These are phyloP conservation scores for Branchipolynoe longqiensis DNA, from an alignment of 2,888 invertebrate species.

Conservation along the genomic window DNA sequence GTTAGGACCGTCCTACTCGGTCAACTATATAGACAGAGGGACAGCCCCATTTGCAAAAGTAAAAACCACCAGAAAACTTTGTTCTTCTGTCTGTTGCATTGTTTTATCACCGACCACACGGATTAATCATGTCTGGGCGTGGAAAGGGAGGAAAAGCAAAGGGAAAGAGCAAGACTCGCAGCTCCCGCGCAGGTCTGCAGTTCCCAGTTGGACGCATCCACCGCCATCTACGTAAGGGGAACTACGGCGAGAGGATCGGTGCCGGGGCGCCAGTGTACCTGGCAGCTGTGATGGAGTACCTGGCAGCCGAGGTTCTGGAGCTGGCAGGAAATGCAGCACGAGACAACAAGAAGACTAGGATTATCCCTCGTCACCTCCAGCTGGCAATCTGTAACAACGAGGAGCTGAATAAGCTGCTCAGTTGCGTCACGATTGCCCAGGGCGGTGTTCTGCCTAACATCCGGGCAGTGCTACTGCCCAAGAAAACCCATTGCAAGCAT, in stretches of 20 bases:
- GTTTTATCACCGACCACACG: background rate
- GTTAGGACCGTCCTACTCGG: slow-evolving; percentile 14
- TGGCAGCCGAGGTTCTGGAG: slow-evolving; percentile 54
- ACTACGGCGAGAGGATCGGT: slow-evolving; percentile 81
- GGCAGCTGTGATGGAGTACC: slow-evolving; percentile 75
- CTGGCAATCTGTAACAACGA: slow-evolving; percentile 90
- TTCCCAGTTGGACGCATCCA: slow-evolving; percentile 72
- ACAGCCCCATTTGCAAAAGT: background rate
- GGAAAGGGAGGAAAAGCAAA: slow-evolving; percentile 82
- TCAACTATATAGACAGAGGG: background rate
- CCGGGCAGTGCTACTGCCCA: slow-evolving; percentile 87
- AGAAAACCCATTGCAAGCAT: slow-evolving; percentile 82
- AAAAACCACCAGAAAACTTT: background rate
- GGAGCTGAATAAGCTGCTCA: slow-evolving; percentile 85
- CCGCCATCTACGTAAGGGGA: slow-evolving; percentile 80
- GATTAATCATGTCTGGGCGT: slow-evolving; percentile 79
- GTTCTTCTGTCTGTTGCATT: background rate
- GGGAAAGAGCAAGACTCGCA: slow-evolving; percentile 79
- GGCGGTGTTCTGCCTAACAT: slow-evolving; percentile 89
- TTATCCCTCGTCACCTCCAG: slow-evolving; percentile 89
- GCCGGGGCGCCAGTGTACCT: slow-evolving; percentile 82
- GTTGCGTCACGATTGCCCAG: slow-evolving; percentile 45
- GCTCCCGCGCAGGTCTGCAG: slow-evolving; percentile 80
- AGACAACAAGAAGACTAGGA: slow-evolving; percentile 85
- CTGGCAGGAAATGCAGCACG: slow-evolving; percentile 81